These are phyloP conservation scores for Enteromius afrohamiltoni DNA, from an alignment of 2,797 vertebrate species.

Conservation along the genomic window DNA sequence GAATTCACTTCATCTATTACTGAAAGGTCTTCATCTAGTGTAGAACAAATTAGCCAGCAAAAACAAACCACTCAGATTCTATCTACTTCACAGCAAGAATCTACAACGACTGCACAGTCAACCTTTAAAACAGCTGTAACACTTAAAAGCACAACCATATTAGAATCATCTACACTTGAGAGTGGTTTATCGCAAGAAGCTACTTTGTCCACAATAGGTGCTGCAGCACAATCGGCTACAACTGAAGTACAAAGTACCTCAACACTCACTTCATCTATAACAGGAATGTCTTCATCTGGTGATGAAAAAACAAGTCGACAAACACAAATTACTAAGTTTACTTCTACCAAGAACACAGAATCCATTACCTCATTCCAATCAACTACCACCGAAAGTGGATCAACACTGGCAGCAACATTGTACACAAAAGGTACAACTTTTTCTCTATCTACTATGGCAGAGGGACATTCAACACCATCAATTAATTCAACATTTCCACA, in stretches of 20 bases:
- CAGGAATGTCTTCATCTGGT: neutral
- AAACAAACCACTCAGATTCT: neutral
- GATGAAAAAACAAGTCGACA: neutral
- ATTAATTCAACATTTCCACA: neutral
- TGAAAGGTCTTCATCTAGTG: neutral
- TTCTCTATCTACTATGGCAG: neutral
- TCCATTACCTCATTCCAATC: neutral
- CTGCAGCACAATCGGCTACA: neutral
- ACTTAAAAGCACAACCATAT: neutral
- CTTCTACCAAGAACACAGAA: no score
- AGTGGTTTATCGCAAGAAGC: neutral
- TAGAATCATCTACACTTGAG: neutral
- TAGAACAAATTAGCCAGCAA: neutral
- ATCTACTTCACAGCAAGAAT: neutral
- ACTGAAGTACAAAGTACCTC: neutral
- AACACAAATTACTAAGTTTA: no score
- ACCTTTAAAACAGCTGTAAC: neutral
- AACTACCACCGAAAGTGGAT: neutral
- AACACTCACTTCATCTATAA: neutral
- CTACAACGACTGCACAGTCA: neutral
- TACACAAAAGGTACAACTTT: neutral
- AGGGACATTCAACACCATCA: neutral
- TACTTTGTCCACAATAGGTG: neutral
- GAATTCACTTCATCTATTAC: neutral
- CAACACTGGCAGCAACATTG: neutral